A percentile compares a stretch with the other conserved stretches of the same genome.
Conservation (phyloP, 2,113 vertebrate genomes). For the Amblyornis subalaris region DNA sequence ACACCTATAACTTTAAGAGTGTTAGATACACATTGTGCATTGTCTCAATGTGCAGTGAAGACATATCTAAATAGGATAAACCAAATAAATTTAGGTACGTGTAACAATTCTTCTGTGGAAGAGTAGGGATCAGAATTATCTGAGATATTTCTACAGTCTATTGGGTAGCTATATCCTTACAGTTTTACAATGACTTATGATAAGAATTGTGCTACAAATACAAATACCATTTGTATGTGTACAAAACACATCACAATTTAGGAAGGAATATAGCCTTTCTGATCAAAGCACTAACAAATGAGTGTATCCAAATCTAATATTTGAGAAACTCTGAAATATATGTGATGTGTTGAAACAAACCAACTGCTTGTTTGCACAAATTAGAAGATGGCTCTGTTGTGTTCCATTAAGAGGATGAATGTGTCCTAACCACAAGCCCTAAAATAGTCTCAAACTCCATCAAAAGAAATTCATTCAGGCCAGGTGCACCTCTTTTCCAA, state of each 20-base stretch:
- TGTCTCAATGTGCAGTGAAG: background rate
- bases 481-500: constrained; percentile 60
- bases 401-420: constrained; percentile 23
- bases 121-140: background rate
- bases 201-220: background rate
- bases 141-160: background rate
- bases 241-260: background rate
- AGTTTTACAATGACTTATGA: background rate
- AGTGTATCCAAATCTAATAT: background rate
- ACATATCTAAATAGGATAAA: background rate
- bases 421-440: constrained; percentile 12
- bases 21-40: background rate
- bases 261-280: background rate
- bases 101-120: background rate
- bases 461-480: constrained; percentile 59
- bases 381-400: constrained; percentile 29
- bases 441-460: constrained; percentile 53
- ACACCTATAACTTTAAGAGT: background rate
- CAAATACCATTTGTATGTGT: background rate
- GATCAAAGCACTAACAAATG: background rate
- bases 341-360: background rate
- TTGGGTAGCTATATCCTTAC: background rate
- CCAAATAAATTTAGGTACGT: background rate
- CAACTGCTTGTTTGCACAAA: background rate
- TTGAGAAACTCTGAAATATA: background rate